Evolutionary conservation across 2,113 vertebrate genomes (phyloP).

Genomic region (Antidorcas marsupialis): DNA sequence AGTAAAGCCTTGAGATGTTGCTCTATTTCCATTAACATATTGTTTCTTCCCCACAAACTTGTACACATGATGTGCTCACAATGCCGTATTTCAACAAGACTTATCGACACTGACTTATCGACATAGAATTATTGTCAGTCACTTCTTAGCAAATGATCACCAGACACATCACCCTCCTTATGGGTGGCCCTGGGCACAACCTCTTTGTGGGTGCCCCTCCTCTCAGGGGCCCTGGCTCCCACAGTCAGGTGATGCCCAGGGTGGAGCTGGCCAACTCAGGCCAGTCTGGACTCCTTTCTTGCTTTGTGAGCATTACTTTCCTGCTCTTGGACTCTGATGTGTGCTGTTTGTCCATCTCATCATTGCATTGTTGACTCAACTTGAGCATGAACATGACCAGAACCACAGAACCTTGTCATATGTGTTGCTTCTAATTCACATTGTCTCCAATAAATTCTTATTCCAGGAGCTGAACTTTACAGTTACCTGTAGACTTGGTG

Average conservation of each 20-base stretch:
- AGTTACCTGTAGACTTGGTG: not conserved
- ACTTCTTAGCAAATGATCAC: not conserved
- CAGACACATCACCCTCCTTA: fast-evolving
- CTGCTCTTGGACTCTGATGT: fast-evolving
- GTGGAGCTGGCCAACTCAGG: not conserved
- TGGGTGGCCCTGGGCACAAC: fast-evolving
- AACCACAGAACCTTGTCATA: not conserved
- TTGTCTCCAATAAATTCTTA: not conserved
- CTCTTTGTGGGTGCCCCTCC: not conserved
- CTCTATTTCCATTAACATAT: not conserved
- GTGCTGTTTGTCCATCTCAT: too few relatives aligned
- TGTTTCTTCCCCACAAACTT: not conserved
- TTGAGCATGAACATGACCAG: not conserved
- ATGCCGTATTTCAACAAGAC: not conserved
- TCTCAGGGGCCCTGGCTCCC: not conserved
- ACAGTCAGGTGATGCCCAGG: fast-evolving
- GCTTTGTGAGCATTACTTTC: not conserved
- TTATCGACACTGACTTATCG: not conserved
- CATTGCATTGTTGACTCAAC: not conserved
- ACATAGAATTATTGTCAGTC: not conserved
- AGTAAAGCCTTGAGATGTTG: not conserved
- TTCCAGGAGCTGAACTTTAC: not conserved
- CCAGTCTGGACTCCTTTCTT: fast-evolving
- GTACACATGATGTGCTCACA: not conserved
- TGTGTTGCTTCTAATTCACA: not conserved